These are phyloP conservation scores for Tenthredo amoena DNA, from an alignment of 2,888 invertebrate genomes.

Conservation along the genomic window DNA sequence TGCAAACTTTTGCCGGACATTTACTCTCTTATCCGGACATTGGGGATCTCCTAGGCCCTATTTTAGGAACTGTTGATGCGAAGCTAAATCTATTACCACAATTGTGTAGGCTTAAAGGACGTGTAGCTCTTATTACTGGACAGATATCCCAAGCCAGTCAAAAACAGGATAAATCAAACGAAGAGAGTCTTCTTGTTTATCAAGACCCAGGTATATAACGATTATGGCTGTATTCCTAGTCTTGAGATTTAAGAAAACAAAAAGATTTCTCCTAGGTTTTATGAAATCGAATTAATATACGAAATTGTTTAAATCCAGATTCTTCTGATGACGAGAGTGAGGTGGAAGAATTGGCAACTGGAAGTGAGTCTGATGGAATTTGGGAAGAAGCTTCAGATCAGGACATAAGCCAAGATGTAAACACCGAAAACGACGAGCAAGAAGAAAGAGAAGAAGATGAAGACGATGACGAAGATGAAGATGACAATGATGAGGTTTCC, in stretches of 20 bases:
- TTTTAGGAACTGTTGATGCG: conserved; percentile 81
- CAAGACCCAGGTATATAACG: conserved; percentile 79
- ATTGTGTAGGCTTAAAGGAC: conserved; percentile 81
- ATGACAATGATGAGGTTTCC: conserved; percentile 61
- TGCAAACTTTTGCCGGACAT: conserved; percentile 82
- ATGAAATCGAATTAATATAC: neutral
- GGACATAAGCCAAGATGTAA: conserved; percentile 66
- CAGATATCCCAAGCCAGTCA: conserved; percentile 78
- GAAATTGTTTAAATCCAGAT: conserved; percentile 61
- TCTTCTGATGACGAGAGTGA: conserved; percentile 74
- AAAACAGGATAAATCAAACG: conserved; percentile 75
- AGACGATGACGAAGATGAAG: neutral
- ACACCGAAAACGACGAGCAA: conserved; percentile 67
- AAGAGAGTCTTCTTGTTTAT: conserved; percentile 79
- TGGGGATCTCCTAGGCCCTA: conserved; percentile 80
- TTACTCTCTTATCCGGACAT: conserved; percentile 83
- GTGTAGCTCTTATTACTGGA: conserved; percentile 82
- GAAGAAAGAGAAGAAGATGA: conserved; percentile 60
- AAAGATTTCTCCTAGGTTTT: neutral
- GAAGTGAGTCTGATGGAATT: conserved; percentile 73
- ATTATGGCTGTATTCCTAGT: neutral
- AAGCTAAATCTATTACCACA: conserved; percentile 80
- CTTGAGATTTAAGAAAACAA: neutral
- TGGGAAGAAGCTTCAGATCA: conserved; percentile 75
- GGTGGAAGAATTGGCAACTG: conserved; percentile 69